Conservation (phyloP, 2,888 invertebrate genomes). For the Rhaphigaster nebulosa region DNA sequence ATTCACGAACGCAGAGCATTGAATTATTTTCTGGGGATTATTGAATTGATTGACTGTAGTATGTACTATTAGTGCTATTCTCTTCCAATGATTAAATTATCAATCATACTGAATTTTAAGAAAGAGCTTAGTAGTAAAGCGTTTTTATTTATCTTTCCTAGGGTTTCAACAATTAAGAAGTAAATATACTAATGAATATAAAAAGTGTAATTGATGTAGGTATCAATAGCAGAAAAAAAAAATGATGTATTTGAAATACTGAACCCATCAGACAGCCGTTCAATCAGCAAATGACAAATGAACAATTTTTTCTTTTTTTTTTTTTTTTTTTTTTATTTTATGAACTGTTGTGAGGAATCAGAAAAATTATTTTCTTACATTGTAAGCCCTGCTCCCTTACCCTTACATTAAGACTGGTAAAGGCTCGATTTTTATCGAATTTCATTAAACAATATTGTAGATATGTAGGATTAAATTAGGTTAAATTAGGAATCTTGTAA, state of each 20-base stretch:
- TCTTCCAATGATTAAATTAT: too few relatives aligned
- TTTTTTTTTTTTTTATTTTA: too few relatives aligned
- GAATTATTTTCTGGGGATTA: too few relatives aligned
- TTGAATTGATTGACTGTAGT: too few relatives aligned
- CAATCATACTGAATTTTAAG: too few relatives aligned
- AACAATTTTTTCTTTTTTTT: neutral
- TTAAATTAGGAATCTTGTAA: too few relatives aligned
- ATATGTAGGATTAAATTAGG: neutral
- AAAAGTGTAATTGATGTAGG: neutral
- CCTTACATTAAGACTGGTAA: neutral
- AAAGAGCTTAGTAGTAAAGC: too few relatives aligned
- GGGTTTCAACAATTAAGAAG: neutral
- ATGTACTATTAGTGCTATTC: too few relatives aligned
- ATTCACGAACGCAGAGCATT: too few relatives aligned
- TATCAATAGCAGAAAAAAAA: neutral
- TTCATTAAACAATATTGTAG: neutral
- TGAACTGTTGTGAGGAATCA: neutral
- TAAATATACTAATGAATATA: neutral
- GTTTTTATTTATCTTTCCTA: neutral
- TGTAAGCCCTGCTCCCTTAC: neutral
- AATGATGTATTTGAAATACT: conserved; percentile 14
- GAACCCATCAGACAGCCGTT: neutral
- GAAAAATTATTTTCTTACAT: neutral
- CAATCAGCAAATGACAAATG: neutral
- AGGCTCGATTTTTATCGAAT: too few relatives aligned